Conservation (phyloP, 2,888 invertebrate species). For the Hirudinaria manillensis region DNA sequence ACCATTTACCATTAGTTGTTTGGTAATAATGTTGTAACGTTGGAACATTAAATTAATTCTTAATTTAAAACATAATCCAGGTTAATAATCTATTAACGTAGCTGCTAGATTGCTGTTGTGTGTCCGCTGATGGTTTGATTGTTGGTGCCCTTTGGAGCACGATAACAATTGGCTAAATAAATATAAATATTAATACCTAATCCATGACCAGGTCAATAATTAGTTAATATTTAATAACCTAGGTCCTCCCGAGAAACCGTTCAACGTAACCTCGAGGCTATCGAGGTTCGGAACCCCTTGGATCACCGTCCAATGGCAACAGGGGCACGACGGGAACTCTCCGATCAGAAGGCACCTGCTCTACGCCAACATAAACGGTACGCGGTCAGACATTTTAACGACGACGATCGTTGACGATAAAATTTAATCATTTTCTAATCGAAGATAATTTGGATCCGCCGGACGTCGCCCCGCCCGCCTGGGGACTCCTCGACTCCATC, state of each 20-base stretch:
- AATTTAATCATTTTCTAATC: neutral
- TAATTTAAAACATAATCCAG: too few species aligned
- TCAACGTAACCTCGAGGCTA: neutral
- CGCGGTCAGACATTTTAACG: neutral
- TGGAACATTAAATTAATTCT: too few species aligned
- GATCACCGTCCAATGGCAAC: neutral
- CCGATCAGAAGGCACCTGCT: neutral
- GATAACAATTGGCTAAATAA: neutral
- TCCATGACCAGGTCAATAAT: neutral
- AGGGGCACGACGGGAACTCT: neutral
- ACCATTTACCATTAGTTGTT: too few species aligned
- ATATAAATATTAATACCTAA: neutral
- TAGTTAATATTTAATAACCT: neutral
- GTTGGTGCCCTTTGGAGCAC: too few species aligned
- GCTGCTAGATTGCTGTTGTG: too few species aligned
- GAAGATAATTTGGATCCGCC: slow-evolving; percentile 2
- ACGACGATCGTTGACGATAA: neutral
- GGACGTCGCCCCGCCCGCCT: neutral
- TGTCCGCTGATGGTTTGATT: too few species aligned
- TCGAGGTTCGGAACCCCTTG: neutral
- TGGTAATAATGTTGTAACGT: too few species aligned
- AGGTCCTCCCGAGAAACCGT: neutral
- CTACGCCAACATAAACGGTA: neutral
- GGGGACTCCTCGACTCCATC: neutral
- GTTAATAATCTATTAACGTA: too few species aligned